phyloP scores from a whole-genome alignment of 1,140 invertebrate genomes.

The Grapholita molesta region DNA sequence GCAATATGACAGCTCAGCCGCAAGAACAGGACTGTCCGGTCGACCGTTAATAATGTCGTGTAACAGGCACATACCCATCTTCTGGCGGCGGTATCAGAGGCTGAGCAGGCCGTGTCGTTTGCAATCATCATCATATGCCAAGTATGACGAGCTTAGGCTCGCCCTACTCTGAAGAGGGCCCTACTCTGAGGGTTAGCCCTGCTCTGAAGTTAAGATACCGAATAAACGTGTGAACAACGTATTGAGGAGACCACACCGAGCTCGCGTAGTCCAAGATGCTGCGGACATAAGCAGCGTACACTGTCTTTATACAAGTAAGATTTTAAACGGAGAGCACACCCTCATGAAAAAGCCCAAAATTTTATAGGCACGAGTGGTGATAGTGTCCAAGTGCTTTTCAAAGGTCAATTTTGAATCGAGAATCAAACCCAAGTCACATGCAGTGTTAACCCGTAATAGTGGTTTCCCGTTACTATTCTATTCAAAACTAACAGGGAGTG shows the following conservation, averaged over 20 bases:
- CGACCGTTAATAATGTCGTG: no score
- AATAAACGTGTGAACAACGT: background rate
- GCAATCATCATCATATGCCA: no score
- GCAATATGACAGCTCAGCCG: no score
- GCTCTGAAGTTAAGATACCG: no score
- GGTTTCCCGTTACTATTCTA: background rate
- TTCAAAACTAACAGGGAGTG: background rate
- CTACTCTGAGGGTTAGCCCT: no score
- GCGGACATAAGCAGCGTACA: background rate
- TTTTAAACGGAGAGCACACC: background rate
- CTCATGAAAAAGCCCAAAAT: background rate
- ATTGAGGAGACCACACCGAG: background rate
- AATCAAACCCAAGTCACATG: background rate
- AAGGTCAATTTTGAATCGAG: background rate
- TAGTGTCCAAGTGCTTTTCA: background rate
- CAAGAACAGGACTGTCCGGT: no score
- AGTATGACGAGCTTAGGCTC: no score
- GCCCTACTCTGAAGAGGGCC: no score
- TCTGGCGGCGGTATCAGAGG: no score
- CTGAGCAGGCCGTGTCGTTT: no score
- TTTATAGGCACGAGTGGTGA: background rate
- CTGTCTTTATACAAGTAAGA: background rate
- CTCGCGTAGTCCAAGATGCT: background rate
- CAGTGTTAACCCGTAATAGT: background rate
- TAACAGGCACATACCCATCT: no score